Evolutionary conservation across 2,888 invertebrate species (phyloP).

Genomic region (Prionchulus punctatus): DNA sequence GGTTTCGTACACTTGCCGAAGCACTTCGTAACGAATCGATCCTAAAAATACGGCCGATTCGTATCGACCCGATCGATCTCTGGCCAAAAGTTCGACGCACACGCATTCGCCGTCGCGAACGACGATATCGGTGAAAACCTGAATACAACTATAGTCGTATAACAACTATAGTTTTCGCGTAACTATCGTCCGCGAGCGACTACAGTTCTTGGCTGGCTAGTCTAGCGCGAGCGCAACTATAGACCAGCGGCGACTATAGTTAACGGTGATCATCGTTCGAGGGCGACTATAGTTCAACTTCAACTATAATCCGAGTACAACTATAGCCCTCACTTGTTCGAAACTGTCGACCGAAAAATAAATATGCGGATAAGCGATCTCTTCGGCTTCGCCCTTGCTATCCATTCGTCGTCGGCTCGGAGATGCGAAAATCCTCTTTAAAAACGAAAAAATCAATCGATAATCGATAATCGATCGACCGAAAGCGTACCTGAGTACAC

Average conservation of each 20-base stretch:
- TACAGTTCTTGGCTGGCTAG: no score
- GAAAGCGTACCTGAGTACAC: constrained; percentile 55
- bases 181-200: no score
- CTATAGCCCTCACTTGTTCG: constrained; percentile 55
- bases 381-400: constrained; percentile 94
- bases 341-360: constrained; percentile 99
- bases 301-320: no score
- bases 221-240: no score
- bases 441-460: no score
- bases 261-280: no score
- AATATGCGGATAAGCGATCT: constrained; percentile 95
- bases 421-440: constrained; percentile 74
- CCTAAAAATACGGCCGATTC: constrained; percentile 92
- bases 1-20: constrained; percentile 88
- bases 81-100: constrained; percentile 87
- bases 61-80: constrained; percentile 63
- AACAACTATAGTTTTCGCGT: no score
- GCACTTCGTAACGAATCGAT: constrained; percentile 87
- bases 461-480: not conserved
- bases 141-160: no score
- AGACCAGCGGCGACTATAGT: no score
- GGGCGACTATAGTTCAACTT: no score
- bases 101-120: constrained; percentile 97
- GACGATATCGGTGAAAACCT: constrained; percentile 84
- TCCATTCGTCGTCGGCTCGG: constrained; percentile 78